Conservation (phyloP, 2,113 vertebrate species). For the Gallinago media region DNA sequence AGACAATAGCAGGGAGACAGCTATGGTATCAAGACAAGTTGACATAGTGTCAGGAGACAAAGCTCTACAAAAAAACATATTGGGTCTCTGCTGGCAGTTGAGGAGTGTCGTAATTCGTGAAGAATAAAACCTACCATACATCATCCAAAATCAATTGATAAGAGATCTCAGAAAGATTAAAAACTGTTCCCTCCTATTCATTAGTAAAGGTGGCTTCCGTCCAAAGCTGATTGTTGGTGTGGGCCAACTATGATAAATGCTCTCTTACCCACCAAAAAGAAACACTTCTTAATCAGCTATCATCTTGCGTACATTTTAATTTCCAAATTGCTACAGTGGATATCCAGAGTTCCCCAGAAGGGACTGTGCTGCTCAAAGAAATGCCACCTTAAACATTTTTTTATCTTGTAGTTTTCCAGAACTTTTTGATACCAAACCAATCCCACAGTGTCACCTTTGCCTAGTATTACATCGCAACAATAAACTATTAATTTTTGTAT, state of each 20-base stretch:
- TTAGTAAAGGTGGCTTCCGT: conserved; percentile 64
- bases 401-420: neutral
- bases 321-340: conserved; percentile 2
- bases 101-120: conserved; percentile 54
- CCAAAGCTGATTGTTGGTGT: conserved; percentile 47
- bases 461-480: neutral
- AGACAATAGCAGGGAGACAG: neutral
- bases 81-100: conserved; percentile 20
- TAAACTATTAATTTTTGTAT: neutral
- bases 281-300: conserved; percentile 44
- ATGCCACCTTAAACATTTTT: neutral
- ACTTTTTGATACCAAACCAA: neutral
- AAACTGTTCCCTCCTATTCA: conserved; percentile 56
- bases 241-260: conserved; percentile 63
- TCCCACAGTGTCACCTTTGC: neutral
- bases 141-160: conserved; percentile 71
- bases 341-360: neutral
- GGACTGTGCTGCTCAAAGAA: neutral
- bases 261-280: conserved; percentile 27
- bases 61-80: conserved; percentile 5
- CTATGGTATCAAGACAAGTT: conserved; percentile 4
- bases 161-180: conserved; percentile 66
- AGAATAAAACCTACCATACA: conserved; percentile 63
- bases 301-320: conserved; percentile 51
- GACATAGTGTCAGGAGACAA: conserved; percentile 24